Evolutionary conservation across 2,888 invertebrate species (phyloP).

Genomic region (Drosophila dives): DNA sequence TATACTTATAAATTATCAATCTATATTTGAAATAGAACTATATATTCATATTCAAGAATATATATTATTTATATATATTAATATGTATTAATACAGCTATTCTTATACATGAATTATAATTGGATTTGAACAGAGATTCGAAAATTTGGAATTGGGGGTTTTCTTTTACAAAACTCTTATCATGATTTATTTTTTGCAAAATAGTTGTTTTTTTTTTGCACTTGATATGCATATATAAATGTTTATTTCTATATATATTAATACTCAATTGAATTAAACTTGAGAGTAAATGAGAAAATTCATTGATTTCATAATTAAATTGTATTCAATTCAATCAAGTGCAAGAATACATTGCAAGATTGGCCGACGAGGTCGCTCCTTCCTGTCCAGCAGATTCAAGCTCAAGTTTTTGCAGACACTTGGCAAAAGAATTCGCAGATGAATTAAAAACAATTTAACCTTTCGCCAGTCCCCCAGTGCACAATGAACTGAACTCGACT

Average conservation of each 20-base stretch:
- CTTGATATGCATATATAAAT: not conserved
- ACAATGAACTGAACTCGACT: slow-evolving; percentile 76
- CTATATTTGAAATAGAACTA: not conserved
- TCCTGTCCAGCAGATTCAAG: slow-evolving; percentile 28
- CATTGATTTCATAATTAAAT: slow-evolving; percentile 71
- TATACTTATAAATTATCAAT: not conserved
- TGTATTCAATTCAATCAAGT: slow-evolving; percentile 57
- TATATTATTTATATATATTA: not conserved
- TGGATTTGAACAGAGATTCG: not conserved
- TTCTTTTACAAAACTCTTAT: slow-evolving; percentile 1
- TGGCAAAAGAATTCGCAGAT: slow-evolving; percentile 70
- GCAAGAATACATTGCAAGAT: slow-evolving; percentile 13
- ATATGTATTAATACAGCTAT: not conserved
- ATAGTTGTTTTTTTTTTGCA: slow-evolving; percentile 14
- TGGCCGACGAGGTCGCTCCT: slow-evolving; percentile 1
- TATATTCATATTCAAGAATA: not conserved
- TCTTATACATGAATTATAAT: not conserved
- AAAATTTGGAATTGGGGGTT: not conserved
- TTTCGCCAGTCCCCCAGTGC: slow-evolving; percentile 62
- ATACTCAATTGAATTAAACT: slow-evolving; percentile 44
- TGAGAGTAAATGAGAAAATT: slow-evolving; percentile 43
- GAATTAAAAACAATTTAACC: slow-evolving; percentile 81
- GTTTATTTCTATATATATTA: slow-evolving; percentile 18
- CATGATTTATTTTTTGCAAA: slow-evolving; percentile 1
- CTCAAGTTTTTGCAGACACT: slow-evolving; percentile 45